Percentiles rank a stretch among this genome's conserved stretches.
phyloP scores from a whole-genome alignment of 2,888 invertebrate species.

The Acanthosepion lycidas region DNA sequence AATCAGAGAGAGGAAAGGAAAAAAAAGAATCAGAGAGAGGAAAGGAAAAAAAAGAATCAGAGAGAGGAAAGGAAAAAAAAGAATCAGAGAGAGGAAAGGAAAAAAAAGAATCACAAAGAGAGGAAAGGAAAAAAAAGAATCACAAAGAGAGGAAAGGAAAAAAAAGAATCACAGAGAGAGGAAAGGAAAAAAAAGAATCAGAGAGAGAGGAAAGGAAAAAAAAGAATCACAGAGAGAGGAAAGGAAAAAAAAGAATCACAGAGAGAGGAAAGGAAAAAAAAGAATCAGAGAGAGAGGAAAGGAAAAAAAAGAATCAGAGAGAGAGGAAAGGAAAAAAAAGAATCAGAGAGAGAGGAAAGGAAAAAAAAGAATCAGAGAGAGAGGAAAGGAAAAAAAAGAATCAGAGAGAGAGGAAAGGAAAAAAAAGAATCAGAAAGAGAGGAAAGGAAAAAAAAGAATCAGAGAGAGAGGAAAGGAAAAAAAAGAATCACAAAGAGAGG shows the following conservation, averaged over 20 bases:
- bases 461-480: too few relatives aligned
- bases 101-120: fast-evolving
- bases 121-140: too few relatives aligned
- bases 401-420: background rate
- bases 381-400: fast-evolving
- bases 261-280: background rate
- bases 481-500: too few relatives aligned
- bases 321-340: background rate
- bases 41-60: background rate
- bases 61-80: background rate
- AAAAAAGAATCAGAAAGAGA: background rate
- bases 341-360: background rate
- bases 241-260: background rate
- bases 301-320: background rate
- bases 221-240: background rate
- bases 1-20: too few relatives aligned
- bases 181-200: too few relatives aligned
- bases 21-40: background rate
- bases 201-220: too few relatives aligned
- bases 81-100: background rate
- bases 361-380: background rate
- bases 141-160: too few relatives aligned
- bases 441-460: background rate
- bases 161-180: too few relatives aligned
- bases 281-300: background rate